A percentile compares a stretch with the other conserved stretches of the same genome.
Evolutionary conservation across 2,797 vertebrate species (phyloP).

Genomic region (Carcharodon carcharias): DNA sequence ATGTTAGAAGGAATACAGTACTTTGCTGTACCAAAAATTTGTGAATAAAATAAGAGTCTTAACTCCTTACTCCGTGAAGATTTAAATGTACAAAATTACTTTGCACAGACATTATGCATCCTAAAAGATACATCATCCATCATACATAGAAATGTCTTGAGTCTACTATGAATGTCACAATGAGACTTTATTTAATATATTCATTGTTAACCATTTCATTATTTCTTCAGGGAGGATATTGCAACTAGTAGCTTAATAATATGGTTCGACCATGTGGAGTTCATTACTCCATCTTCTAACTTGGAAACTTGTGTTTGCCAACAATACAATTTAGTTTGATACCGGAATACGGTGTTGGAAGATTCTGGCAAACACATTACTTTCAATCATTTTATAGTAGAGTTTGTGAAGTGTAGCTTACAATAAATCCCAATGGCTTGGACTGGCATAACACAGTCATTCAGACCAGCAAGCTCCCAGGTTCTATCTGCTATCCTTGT

Average conservation of each 20-base stretch:
- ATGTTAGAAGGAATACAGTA: not conserved
- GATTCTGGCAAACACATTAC: not conserved
- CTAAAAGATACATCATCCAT: not conserved
- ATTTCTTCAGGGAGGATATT: not conserved
- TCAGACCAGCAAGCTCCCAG: not conserved
- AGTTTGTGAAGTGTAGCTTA: not conserved
- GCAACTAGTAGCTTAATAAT: not conserved
- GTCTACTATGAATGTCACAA: not conserved
- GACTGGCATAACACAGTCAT: not conserved
- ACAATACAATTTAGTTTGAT: not conserved
- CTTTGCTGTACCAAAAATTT: not conserved
- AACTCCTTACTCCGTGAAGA: not conserved
- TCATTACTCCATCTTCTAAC: not conserved
- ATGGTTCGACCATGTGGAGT: not conserved
- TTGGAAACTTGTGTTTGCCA: not conserved
- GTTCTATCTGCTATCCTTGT: not conserved
- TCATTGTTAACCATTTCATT: not conserved
- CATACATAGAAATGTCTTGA: no score
- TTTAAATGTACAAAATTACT: not conserved
- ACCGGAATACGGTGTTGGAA: not conserved
- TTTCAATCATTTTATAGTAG: not conserved
- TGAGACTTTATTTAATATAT: not conserved
- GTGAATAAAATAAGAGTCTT: constrained; percentile 14
- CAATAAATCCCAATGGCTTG: not conserved
- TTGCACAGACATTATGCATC: not conserved